A percentile compares a stretch with the other conserved stretches of the same genome.
Conservation (phyloP, 2,797 vertebrate genomes). For the Xerus rutilus region DNA sequence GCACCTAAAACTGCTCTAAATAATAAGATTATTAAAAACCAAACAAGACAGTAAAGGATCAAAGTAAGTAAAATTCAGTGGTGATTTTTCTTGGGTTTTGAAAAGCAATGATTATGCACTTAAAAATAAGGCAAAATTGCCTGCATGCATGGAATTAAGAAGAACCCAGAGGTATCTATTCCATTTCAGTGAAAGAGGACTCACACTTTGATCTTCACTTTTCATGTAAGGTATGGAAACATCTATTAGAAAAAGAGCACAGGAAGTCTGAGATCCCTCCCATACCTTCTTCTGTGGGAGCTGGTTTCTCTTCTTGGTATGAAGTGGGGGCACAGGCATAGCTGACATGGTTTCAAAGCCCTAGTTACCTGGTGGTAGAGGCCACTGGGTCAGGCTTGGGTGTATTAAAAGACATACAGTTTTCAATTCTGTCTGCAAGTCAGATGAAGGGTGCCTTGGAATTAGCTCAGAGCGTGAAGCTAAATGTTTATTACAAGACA, state of each 20-base stretch:
- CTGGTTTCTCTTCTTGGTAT: neutral
- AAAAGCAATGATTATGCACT: neutral
- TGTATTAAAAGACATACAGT: neutral
- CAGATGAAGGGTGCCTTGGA: neutral
- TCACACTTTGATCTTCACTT: no score
- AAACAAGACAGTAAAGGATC: neutral
- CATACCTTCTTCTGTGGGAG: rapidly evolving
- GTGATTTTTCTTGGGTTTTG: neutral
- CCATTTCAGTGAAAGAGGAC: neutral
- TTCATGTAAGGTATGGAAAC: rapidly evolving
- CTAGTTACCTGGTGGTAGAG: rapidly evolving
- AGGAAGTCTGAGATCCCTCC: no score
- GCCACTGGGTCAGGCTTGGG: neutral
- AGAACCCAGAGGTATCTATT: neutral
- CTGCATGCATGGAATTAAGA: neutral
- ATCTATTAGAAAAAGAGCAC: neutral
- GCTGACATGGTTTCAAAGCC: neutral
- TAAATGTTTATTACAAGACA: no score
- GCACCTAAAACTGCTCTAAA: neutral
- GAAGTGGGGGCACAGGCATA: rapidly evolving
- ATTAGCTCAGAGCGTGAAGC: neutral
- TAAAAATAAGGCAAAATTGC: neutral
- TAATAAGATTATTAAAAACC: no score
- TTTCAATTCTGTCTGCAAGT: neutral
- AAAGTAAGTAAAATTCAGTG: neutral